Evolutionary conservation across 2,797 vertebrate species (phyloP), one percentile per base, ranked within the genome.

Genomic region (Falco rusticolus): DNA sequence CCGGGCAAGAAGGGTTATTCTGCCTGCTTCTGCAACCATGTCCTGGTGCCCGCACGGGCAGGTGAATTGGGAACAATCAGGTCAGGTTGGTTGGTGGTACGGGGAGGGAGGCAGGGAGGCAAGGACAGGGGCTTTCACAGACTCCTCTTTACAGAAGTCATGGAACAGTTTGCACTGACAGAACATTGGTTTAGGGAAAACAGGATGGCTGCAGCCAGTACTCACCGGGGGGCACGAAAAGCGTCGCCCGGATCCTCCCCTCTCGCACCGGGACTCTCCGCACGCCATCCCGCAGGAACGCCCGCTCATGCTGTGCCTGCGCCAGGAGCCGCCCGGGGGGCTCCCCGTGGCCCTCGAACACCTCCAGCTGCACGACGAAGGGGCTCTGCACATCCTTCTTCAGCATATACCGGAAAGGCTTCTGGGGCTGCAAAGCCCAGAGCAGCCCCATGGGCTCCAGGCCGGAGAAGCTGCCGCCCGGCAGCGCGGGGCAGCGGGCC

Each of bases 401-500:
- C 28, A 98, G 34, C 34, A 34, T 34, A 34, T 34, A 34, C 34
- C 34, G 34, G 34, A 34, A 64, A 28, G 28, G 37, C 97, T 98
- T 95, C 12, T 97, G 97, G 1, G 99, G 95, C 82, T 97, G 87
- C 97, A 99, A 8, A 45, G 98, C 87, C 98, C 99, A 99, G 77
- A 99, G 97, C 94, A 98, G 98, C n/a, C 99, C 99, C 98, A 99
- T 99, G 68, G 98, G 98, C 93, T 99, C 98, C 80, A 98, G 93
- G 10, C 99, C 98, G 0, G 95, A 96, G 97, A 98, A 99, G 92
- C 98, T 99, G 81, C 99, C 98, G 50, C 99, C 99, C 22, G 98
- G 98, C 71, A 98, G 93, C 26, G 98, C 98, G 2, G 98, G 94
- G 4, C 97, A 97, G 9, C 80, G 84, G 65, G 41, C 72, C 34